Conservation (phyloP, 2,797 vertebrate species). For the Zalophus californianus region DNA sequence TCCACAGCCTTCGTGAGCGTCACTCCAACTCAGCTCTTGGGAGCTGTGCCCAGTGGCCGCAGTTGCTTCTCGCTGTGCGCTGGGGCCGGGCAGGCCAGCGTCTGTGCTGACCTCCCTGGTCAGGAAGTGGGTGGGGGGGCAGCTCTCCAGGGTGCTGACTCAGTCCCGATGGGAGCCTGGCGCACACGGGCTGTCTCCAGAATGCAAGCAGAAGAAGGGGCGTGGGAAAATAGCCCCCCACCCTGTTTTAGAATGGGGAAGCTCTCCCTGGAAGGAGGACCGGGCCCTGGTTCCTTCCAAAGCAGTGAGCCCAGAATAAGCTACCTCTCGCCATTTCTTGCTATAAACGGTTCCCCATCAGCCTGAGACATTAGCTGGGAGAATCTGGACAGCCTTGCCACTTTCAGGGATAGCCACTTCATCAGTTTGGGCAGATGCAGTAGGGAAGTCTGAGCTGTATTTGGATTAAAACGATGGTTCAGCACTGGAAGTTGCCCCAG, state of each 20-base stretch:
- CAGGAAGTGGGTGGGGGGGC: neutral
- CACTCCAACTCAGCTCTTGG: neutral
- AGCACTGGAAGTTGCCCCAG: neutral
- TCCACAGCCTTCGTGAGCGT: neutral
- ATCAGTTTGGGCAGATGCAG: neutral
- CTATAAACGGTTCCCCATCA: neutral
- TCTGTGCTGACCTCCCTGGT: neutral
- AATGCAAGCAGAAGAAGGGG: neutral
- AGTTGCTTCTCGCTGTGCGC: neutral
- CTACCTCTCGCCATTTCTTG: neutral
- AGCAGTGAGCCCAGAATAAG: neutral
- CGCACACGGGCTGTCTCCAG: neutral
- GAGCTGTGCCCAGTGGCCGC: neutral
- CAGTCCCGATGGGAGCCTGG: neutral
- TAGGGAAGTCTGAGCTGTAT: neutral
- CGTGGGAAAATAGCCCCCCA: fast-evolving
- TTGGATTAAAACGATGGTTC: neutral
- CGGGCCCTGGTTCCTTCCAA: neutral
- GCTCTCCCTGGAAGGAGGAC: neutral
- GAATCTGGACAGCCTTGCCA: neutral
- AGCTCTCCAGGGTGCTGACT: conserved; percentile 72
- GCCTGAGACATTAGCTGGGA: neutral
- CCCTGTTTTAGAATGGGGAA: neutral
- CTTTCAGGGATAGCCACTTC: neutral
- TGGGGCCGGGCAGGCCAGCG: neutral